Evolutionary conservation across 2,113 vertebrate species (phyloP).

Genomic region (Lucifuga dentata): DNA sequence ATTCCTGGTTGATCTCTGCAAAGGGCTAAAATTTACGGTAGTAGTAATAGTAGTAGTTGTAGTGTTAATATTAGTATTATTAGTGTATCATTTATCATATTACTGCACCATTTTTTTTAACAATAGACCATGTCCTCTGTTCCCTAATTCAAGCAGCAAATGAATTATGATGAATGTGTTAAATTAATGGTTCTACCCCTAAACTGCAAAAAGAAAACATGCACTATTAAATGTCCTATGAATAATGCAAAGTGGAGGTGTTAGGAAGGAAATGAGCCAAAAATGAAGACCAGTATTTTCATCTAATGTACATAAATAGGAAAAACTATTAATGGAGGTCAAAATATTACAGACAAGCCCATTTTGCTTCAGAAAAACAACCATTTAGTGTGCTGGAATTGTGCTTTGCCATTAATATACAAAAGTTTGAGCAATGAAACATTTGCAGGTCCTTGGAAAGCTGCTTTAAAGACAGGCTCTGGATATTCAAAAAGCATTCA

Average conservation of each 20-base stretch:
- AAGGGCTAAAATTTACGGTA: too few species aligned
- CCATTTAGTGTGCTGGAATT: constrained; percentile 3
- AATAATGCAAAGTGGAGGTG: constrained; percentile 33
- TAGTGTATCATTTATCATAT: too few species aligned
- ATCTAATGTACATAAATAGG: neutral
- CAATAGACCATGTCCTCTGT: too few species aligned
- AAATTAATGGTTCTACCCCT: constrained; percentile 10
- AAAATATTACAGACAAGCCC: constrained; percentile 19
- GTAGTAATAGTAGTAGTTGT: too few species aligned
- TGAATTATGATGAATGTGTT: constrained; percentile 25
- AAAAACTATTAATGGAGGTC: constrained; percentile 25
- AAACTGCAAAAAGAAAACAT: constrained; percentile 20
- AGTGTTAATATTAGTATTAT: too few species aligned
- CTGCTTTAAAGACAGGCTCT: constrained; percentile 17
- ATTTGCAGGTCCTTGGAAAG: constrained; percentile 6
- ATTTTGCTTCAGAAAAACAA: constrained; percentile 9
- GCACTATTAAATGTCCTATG: constrained; percentile 29
- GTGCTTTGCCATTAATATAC: neutral
- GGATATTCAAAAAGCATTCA: constrained; percentile 24
- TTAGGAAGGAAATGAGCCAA: constrained; percentile 40
- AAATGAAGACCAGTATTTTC: neutral
- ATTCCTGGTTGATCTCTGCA: too few species aligned
- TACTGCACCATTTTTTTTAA: too few species aligned
- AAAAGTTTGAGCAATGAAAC: constrained; percentile 26
- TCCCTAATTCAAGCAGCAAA: constrained; percentile 34